Evolutionary conservation across 2,113 vertebrate species (phyloP).

Genomic region (Pionites leucogaster): DNA sequence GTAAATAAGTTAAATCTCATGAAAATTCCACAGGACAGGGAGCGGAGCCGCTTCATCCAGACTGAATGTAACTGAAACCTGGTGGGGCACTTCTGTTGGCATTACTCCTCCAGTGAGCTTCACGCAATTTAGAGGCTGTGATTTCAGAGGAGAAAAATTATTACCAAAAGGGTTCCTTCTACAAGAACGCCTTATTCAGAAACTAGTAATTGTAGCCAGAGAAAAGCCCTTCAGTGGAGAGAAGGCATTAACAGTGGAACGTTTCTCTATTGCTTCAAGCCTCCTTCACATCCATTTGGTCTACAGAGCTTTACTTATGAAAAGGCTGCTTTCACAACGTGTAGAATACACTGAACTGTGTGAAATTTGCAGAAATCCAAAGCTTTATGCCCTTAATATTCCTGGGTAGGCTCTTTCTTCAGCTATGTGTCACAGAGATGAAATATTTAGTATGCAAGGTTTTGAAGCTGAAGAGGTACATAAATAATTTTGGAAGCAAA

Average conservation of each 20-base stretch:
- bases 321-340: background rate
- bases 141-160: conserved; percentile 9
- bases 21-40: background rate
- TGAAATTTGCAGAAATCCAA: background rate
- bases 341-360: background rate
- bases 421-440: accelerated
- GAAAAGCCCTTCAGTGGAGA: background rate
- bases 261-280: background rate
- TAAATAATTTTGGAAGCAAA: background rate
- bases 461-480: background rate
- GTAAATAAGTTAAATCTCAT: background rate
- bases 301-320: background rate
- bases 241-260: background rate
- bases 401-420: background rate
- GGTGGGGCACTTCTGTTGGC: background rate
- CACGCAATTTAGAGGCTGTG: background rate
- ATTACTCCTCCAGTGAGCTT: background rate
- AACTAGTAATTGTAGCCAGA: background rate
- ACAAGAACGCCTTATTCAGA: background rate
- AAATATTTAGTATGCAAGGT: background rate
- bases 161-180: background rate
- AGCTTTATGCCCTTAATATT: background rate
- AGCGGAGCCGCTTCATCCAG: background rate
- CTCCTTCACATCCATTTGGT: background rate
- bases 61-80: background rate